Evolutionary conservation across 2,888 invertebrate genomes (phyloP).

Genomic region (Calliopum simillimum): DNA sequence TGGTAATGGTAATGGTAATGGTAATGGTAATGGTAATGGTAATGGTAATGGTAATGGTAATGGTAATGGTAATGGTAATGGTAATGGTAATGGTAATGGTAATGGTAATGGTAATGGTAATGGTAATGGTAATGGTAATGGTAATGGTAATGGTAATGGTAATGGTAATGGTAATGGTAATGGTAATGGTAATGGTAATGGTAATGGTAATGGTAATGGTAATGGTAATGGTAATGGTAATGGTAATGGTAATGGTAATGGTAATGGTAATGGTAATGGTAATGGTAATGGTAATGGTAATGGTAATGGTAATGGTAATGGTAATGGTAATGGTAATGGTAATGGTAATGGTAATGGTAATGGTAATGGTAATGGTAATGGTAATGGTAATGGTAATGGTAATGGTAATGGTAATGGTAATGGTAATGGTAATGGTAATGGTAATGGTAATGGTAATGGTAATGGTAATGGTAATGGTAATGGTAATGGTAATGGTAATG

Average conservation of each 20-base stretch:
- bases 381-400: neutral
- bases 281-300: neutral
- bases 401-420: constrained; percentile 1
- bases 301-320: neutral
- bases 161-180: constrained; percentile 6
- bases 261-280: neutral
- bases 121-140: neutral
- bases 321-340: neutral
- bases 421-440: constrained; percentile 6
- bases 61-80: neutral
- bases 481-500: neutral
- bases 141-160: neutral
- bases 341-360: neutral
- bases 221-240: neutral
- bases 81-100: neutral
- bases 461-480: constrained; percentile 6
- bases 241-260: neutral
- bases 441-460: constrained; percentile 10
- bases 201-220: constrained; percentile 2
- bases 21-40: neutral
- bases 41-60: neutral
- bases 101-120: neutral
- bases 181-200: neutral
- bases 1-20: constrained; percentile 4
- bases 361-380: neutral